Base-by-base conservation (phyloP, 1,140 invertebrate species). In the Helicoverpa zea region DNA sequence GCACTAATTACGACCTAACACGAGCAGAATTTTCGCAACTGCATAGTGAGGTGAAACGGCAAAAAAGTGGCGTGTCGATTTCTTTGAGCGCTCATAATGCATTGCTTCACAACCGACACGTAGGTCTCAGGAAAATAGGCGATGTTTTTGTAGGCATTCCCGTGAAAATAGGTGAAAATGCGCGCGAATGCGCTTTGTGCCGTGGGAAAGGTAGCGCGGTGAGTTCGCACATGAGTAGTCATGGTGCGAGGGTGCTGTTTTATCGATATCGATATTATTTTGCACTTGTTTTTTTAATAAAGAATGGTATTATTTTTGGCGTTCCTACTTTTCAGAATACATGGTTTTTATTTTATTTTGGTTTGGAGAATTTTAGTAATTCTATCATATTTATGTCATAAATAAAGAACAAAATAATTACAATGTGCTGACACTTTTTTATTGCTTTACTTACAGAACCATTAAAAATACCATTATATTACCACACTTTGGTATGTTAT, bases 81-180 rank as follows among this genome's bases (percentile, higher is more conserved):
- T 86, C 84, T 82, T 86, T 84, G 83, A 52, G 49, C 23, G 10
- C 49, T 66, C 84, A 85, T 84, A 84, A 64, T 81, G 75, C 76
- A 87, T 92, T 90, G 83, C 91, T 81, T 52, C 83, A 87, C 79
- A 78, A 78, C 51, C 85, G 84, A 82, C 81, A 58, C 18, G 82
- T 68, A 68, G 64, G 84, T 89, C 81, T 87, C 86, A 88, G 90
- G 87, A 87, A 89, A 89, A 91, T 82, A 85, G 82, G 81, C 76
- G 81, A 68, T 83, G 85, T 94, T 94, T 93, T 93, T 92, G 84
- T 81, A 47, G 70, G 68, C 74, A 76, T 80, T 85, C 84, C 79
- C 84, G 86, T 84, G 87, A 91, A 93, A 93, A 92, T 91, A 89
- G 90, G 91, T 94, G 91, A 94, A 94, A 94, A 92, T 88, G 86